Percentiles rank a stretch among this genome's conserved stretches.
phyloP scores from a whole-genome alignment of 2,113 vertebrate genomes.

The Urocitellus parryii region DNA sequence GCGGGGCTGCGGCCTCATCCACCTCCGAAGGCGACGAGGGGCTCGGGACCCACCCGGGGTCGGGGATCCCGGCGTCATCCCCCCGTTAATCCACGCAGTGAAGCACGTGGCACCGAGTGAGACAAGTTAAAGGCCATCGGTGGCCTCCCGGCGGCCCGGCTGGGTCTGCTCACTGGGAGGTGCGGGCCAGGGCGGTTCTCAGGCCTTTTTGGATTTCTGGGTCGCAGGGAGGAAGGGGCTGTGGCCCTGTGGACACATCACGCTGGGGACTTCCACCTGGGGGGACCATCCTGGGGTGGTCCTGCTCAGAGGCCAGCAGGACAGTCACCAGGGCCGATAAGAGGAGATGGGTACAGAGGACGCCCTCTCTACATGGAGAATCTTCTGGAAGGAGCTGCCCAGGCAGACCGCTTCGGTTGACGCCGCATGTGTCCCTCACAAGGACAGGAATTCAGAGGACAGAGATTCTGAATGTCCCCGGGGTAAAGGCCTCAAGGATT shows the following conservation, averaged over 20 bases:
- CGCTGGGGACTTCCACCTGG: fast-evolving
- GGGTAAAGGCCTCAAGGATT: background rate
- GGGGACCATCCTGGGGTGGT: fast-evolving
- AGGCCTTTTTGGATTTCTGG: background rate
- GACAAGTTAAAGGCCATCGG: background rate
- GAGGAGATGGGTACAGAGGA: background rate
- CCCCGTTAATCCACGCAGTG: background rate
- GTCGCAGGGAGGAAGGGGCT: background rate
- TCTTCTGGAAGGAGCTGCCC: background rate
- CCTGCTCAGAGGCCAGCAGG: background rate
- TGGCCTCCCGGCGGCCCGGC: background rate
- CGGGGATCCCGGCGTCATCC: background rate
- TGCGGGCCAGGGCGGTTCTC: background rate
- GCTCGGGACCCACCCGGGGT: background rate
- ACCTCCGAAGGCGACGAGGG: background rate
- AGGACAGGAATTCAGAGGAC: no score
- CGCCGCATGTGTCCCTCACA: no score
- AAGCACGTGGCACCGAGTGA: background rate
- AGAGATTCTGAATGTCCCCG: background rate
- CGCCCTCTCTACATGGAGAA: background rate
- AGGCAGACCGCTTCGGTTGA: background rate
- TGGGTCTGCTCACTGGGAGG: background rate
- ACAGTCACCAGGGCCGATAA: background rate
- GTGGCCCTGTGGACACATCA: background rate
- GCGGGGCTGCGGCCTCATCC: background rate